Percentiles rank a stretch among this genome's conserved stretches.
Conservation (phyloP, 2,113 vertebrate species). For the Lampris incognitus region DNA sequence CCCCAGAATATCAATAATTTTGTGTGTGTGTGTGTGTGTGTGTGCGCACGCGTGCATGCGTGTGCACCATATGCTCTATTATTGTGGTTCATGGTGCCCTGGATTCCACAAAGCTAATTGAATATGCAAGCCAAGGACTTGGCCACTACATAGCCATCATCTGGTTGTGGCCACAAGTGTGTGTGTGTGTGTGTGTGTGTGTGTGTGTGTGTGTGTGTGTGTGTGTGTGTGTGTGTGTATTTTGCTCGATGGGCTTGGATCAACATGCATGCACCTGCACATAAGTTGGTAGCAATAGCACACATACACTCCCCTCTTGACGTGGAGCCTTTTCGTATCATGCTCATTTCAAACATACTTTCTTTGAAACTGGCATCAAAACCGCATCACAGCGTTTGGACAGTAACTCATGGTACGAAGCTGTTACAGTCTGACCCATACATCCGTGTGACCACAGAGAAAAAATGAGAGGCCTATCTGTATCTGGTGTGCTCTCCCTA, state of each 20-base stretch:
- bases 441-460: slow-evolving; percentile 22
- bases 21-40: slow-evolving; percentile 3
- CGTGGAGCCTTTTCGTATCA: slow-evolving; percentile 1
- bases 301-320: no score
- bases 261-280: no score
- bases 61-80: slow-evolving; percentile 21
- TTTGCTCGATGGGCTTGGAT: background rate
- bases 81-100: slow-evolving; percentile 16
- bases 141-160: background rate
- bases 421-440: slow-evolving; percentile 32
- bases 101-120: slow-evolving; percentile 41
- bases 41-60: slow-evolving; percentile 6
- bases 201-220: background rate
- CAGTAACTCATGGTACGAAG: background rate
- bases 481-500: slow-evolving; percentile 41
- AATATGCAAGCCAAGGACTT: slow-evolving; percentile 30
- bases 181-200: slow-evolving; percentile 19
- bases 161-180: slow-evolving; percentile 2
- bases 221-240: slow-evolving; percentile 7
- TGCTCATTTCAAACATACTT: background rate
- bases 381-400: background rate
- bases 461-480: slow-evolving; percentile 46
- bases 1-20: slow-evolving; percentile 32
- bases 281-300: no score
- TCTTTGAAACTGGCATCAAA: slow-evolving; percentile 1